These are phyloP conservation scores for Oreocharis arfaki DNA, from an alignment of 2,113 vertebrate genomes.

Conservation along the genomic window DNA sequence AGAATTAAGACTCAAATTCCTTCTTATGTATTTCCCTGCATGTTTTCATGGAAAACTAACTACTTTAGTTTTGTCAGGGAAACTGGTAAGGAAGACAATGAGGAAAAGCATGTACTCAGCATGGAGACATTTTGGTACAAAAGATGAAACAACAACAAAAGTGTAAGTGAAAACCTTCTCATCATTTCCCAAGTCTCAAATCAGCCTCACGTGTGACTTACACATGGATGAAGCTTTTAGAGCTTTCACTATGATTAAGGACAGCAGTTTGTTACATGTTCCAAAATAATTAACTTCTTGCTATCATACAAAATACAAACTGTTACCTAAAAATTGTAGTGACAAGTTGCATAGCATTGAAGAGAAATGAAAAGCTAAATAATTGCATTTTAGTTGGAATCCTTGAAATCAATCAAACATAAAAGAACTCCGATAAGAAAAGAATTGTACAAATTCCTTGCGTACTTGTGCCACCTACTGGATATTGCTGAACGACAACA, in stretches of 20 bases:
- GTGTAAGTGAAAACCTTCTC: background rate
- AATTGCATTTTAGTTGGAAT: background rate
- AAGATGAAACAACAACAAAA: background rate
- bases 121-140: background rate
- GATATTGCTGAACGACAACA: fast-evolving
- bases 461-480: conserved; percentile 27
- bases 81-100: background rate
- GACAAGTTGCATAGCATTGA: background rate
- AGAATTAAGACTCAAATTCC: background rate
- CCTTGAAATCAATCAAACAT: background rate
- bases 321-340: background rate
- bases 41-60: background rate
- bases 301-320: background rate
- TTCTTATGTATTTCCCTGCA: background rate
- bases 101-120: background rate
- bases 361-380: background rate
- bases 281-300: background rate
- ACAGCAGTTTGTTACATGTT: background rate
- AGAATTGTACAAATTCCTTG: background rate
- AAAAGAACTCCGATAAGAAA: conserved; percentile 57
- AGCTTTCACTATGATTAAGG: background rate
- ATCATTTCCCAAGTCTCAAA: background rate
- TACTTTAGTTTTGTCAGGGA: background rate
- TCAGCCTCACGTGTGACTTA: fast-evolving
- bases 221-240: background rate